Conservation (phyloP, 2,113 vertebrate genomes). For the Illadopsis cleaveri region DNA sequence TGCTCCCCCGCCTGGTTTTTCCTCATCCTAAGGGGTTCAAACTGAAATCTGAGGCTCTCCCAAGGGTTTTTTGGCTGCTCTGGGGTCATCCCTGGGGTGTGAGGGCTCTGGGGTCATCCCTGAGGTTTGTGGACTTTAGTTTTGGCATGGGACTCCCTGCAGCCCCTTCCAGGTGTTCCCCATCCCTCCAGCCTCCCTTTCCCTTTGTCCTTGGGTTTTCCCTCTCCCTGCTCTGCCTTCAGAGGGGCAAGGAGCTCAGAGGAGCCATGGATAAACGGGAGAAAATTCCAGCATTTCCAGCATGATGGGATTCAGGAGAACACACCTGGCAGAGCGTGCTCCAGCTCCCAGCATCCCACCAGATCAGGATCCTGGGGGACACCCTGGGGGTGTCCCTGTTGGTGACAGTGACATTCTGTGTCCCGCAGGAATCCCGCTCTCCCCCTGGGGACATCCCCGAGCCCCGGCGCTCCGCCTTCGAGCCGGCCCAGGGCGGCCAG, state of each 20-base stretch:
- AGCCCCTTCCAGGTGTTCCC: not conserved
- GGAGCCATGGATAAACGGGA: rapidly evolving
- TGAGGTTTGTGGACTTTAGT: not conserved
- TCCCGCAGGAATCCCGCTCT: conserved; percentile 69
- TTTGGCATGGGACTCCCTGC: rapidly evolving
- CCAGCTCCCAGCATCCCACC: not conserved
- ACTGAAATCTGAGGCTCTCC: not conserved
- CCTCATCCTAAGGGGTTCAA: rapidly evolving
- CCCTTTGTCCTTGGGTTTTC: not conserved
- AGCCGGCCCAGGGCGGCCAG: conserved; percentile 67
- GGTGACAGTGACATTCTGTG: not conserved
- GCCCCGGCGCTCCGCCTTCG: conserved; percentile 66
- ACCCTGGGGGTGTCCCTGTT: rapidly evolving
- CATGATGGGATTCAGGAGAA: rapidly evolving
- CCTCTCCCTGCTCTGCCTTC: not conserved
- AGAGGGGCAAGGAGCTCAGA: not conserved
- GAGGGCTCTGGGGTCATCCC: not conserved
- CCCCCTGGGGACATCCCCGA: conserved; percentile 72
- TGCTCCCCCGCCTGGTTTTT: not conserved
- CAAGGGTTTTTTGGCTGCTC: rapidly evolving
- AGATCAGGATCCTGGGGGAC: too few relatives aligned
- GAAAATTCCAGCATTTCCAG: not conserved
- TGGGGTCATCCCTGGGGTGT: not conserved
- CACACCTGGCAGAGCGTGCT: rapidly evolving
- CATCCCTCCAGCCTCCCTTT: not conserved